A percentile compares a stretch with the other conserved stretches of the same genome.
Conservation (phyloP, 2,113 vertebrate species). For the Elachura formosa region DNA sequence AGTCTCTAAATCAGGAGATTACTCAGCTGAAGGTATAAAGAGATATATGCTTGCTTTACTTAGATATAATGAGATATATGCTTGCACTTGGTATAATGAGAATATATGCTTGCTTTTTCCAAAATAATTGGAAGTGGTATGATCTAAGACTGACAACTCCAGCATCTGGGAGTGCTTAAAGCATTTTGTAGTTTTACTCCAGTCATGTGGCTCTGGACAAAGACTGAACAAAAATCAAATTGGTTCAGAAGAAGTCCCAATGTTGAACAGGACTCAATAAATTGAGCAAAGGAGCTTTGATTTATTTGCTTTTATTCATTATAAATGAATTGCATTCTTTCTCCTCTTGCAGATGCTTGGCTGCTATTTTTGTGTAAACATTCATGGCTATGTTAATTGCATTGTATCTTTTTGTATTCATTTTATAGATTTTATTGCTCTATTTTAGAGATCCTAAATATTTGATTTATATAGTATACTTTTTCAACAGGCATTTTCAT, state of each 20-base stretch:
- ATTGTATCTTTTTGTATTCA: slow-evolving; percentile 26
- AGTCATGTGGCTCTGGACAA: slow-evolving; percentile 63
- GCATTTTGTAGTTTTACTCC: slow-evolving; percentile 61
- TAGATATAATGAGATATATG: too few species aligned
- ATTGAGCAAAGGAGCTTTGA: slow-evolving; percentile 8
- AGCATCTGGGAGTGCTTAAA: slow-evolving; percentile 75
- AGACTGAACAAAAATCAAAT: slow-evolving; percentile 52
- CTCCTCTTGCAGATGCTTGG: slow-evolving; percentile 21
- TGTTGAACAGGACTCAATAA: slow-evolving; percentile 12
- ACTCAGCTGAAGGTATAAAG: neutral
- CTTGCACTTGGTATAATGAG: neutral
- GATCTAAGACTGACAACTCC: slow-evolving; percentile 60
- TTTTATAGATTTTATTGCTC: slow-evolving; percentile 38
- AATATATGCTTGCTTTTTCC: slow-evolving; percentile 58
- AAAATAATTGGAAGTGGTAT: slow-evolving; percentile 45
- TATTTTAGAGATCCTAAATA: slow-evolving; percentile 34
- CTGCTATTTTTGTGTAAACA: slow-evolving; percentile 32
- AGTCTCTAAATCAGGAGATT: neutral
- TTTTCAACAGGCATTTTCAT: neutral
- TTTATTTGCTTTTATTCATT: neutral
- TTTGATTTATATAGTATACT: slow-evolving; percentile 7
- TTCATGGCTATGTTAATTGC: slow-evolving; percentile 33
- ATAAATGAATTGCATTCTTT: slow-evolving; percentile 40
- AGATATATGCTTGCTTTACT: too few species aligned
- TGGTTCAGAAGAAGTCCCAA: slow-evolving; percentile 27